Conservation (phyloP, 2,888 invertebrate genomes). For the Agrotis puta region DNA sequence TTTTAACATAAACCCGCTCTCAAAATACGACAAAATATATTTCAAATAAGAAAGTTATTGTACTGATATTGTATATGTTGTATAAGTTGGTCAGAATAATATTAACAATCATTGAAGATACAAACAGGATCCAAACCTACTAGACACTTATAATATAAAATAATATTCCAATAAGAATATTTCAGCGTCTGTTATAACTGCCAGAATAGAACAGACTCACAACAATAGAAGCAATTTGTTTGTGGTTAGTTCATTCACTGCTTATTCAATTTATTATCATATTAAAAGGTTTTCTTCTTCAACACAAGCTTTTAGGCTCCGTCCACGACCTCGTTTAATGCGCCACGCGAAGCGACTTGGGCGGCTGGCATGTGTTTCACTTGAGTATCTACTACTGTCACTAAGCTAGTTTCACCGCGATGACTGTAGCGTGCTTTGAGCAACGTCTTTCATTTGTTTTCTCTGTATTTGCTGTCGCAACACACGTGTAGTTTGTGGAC, state of each 20-base stretch:
- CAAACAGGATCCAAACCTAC: too few relatives aligned
- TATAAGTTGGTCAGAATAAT: background rate
- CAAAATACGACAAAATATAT: too few relatives aligned
- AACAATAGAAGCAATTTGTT: slow-evolving; percentile 48
- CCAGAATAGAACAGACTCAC: slow-evolving; percentile 6
- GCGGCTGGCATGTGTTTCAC: background rate
- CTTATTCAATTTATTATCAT: slow-evolving; percentile 34
- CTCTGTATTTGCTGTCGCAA: background rate
- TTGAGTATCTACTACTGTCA: too few relatives aligned
- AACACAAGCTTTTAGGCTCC: background rate
- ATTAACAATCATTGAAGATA: background rate
- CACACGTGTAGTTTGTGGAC: background rate
- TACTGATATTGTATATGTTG: too few relatives aligned
- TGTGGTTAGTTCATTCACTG: slow-evolving; percentile 22
- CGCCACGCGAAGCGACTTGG: background rate
- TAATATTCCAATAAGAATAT: slow-evolving; percentile 8
- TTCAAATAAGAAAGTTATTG: too few relatives aligned
- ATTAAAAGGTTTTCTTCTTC: slow-evolving; percentile 15
- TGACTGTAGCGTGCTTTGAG: background rate
- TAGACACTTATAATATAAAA: background rate
- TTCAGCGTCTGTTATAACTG: slow-evolving; percentile 11
- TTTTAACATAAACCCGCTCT: too few relatives aligned
- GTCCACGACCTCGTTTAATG: background rate
- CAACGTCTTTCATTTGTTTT: background rate
- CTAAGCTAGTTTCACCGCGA: too few relatives aligned